Evolutionary conservation across 2,797 vertebrate species (phyloP).

Genomic region (Amphiprion clarkii): DNA sequence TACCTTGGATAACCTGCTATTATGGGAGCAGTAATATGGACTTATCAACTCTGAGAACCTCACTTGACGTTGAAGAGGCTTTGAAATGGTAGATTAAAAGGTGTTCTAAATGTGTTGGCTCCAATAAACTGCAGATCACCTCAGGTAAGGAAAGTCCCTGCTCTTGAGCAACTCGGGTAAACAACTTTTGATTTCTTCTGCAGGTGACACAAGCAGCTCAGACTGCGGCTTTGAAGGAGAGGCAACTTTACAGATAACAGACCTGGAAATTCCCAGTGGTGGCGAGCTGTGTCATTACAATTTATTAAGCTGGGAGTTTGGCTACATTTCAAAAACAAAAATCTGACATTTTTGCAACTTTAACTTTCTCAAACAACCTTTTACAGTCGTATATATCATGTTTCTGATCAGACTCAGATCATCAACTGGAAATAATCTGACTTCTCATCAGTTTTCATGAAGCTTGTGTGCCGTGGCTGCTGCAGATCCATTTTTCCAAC

Average conservation of each 20-base stretch:
- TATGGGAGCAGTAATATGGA: slow-evolving; percentile 34
- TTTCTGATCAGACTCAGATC: neutral
- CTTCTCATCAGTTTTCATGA: neutral
- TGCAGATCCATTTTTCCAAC: neutral
- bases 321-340: no score
- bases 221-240: slow-evolving; percentile 22
- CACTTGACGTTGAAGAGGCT: slow-evolving; percentile 47
- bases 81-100: slow-evolving; percentile 65
- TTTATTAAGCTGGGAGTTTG: slow-evolving; percentile 10
- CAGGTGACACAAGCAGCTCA: slow-evolving; percentile 33
- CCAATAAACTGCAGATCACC: slow-evolving; percentile 54
- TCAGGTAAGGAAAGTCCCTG: slow-evolving; percentile 73
- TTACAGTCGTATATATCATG: neutral
- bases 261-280: slow-evolving; percentile 47
- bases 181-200: slow-evolving; percentile 58
- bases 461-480: no score
- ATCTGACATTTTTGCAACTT: no score
- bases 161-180: slow-evolving; percentile 42
- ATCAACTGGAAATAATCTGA: neutral
- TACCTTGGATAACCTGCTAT: slow-evolving; percentile 37
- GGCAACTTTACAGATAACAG: slow-evolving; percentile 16
- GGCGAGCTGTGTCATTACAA: neutral
- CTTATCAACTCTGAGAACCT: slow-evolving; percentile 24
- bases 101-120: slow-evolving; percentile 50
- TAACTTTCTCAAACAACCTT: no score